phyloP scores from a whole-genome alignment of 2,888 invertebrate genomes.

The Cordilura impudica region DNA sequence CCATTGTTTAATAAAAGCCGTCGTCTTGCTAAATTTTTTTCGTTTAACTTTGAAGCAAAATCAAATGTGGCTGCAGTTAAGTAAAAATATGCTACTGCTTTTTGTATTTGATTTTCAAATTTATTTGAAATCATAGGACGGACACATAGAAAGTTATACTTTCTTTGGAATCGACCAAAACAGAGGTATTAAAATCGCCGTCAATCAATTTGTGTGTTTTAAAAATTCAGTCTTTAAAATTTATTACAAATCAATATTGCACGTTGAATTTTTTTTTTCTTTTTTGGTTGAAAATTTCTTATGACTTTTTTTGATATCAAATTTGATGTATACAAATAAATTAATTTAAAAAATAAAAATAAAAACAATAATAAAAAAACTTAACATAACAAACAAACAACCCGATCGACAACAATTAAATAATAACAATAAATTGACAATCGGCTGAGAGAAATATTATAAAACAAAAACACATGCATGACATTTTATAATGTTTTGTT shows the following conservation, averaged over 20 bases:
- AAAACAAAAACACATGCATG: background rate
- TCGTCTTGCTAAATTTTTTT: constrained; percentile 33
- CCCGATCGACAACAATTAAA: constrained; percentile 15
- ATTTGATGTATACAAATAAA: constrained; percentile 31
- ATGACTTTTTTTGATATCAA: background rate
- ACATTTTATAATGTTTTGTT: constrained; percentile 5
- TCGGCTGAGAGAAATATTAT: background rate
- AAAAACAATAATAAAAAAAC: constrained; percentile 18
- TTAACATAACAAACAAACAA: constrained; percentile 30
- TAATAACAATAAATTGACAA: background rate
- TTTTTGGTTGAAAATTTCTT: background rate
- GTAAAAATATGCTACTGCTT: background rate
- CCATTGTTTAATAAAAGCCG: constrained; percentile 25
- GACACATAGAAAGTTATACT: background rate
- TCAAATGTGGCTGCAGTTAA: background rate
- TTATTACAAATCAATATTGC: constrained; percentile 28
- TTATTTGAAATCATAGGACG: background rate
- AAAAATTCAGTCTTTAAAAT: background rate
- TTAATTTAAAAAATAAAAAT: constrained; percentile 8
- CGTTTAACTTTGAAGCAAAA: background rate
- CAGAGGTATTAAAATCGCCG: background rate
- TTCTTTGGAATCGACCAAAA: background rate
- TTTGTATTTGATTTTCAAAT: constrained; percentile 1
- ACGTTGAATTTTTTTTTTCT: constrained; percentile 41
- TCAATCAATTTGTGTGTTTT: background rate